These are phyloP conservation scores for Colistium nudipinnis DNA, from an alignment of 2,113 vertebrate genomes.

Conservation along the genomic window DNA sequence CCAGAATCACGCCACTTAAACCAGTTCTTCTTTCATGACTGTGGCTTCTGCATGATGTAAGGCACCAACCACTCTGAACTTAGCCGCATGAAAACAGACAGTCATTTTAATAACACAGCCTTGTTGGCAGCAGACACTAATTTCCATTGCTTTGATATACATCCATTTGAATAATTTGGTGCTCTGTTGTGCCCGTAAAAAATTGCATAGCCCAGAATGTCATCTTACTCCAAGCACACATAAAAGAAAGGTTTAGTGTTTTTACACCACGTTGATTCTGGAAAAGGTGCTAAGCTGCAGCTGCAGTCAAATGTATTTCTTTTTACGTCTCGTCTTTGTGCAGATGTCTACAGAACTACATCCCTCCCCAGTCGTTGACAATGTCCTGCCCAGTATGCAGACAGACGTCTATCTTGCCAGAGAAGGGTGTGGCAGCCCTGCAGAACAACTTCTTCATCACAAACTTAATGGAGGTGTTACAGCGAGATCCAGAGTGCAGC, in stretches of 20 bases:
- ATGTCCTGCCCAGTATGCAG: conserved; percentile 93
- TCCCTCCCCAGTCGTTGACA: conserved; percentile 92
- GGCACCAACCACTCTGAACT: conserved; percentile 13
- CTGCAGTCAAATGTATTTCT: background rate
- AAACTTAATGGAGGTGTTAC: conserved; percentile 95
- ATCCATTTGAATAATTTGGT: conserved; percentile 6
- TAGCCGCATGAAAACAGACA: conserved; percentile 19
- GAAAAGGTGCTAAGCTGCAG: background rate
- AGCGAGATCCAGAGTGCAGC: conserved; percentile 84
- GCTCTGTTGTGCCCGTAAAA: background rate
- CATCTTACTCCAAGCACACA: background rate
- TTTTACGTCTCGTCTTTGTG: background rate
- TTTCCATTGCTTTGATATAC: conserved; percentile 32
- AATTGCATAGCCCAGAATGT: background rate
- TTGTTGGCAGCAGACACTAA: conserved; percentile 12
- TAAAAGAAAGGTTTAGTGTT: background rate
- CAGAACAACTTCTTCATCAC: conserved; percentile 99
- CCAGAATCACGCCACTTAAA: background rate
- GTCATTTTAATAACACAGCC: conserved; percentile 19
- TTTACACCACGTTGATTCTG: background rate
- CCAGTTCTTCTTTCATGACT: conserved; percentile 20
- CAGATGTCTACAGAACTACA: conserved; percentile 96
- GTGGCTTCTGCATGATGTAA: conserved; percentile 31
- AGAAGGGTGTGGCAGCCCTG: conserved; percentile 91
- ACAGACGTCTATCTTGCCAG: conserved; percentile 94